A percentile compares a stretch with the other conserved stretches of the same genome.
Evolutionary conservation across 2,797 vertebrate species (phyloP).

Genomic region (Chiloscyllium punctatum): DNA sequence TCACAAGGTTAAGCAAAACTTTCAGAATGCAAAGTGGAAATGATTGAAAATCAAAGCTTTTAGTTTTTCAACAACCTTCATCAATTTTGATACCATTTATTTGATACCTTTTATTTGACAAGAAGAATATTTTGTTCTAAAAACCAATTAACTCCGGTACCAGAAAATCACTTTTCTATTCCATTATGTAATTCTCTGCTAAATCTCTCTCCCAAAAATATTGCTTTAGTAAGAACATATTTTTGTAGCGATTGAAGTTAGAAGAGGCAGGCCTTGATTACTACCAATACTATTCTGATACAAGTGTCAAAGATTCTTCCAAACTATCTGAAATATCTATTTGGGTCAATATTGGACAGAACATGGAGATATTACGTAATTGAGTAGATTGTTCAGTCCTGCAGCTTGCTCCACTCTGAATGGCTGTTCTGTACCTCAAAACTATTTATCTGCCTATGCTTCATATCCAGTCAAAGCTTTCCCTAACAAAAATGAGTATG

Average conservation of each 20-base stretch:
- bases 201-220: neutral
- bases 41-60: slow-evolving; percentile 15
- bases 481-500: neutral
- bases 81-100: neutral
- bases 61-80: neutral
- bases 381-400: neutral
- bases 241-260: neutral
- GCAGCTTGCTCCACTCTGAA: neutral
- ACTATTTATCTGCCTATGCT: neutral
- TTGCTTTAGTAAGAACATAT: neutral
- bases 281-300: neutral
- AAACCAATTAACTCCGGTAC: neutral
- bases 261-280: neutral
- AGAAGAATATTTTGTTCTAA: neutral
- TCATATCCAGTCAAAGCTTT: neutral
- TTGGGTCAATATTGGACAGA: neutral
- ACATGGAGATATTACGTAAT: neutral
- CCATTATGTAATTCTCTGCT: neutral
- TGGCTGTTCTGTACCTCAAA: neutral
- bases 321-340: neutral
- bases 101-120: neutral
- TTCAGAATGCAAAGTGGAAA: neutral
- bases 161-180: neutral
- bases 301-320: neutral
- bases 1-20: neutral